A percentile compares a stretch with the other conserved stretches of the same genome.
Conservation (phyloP, 2,888 invertebrate species). For the Sminthurinus aureus region DNA sequence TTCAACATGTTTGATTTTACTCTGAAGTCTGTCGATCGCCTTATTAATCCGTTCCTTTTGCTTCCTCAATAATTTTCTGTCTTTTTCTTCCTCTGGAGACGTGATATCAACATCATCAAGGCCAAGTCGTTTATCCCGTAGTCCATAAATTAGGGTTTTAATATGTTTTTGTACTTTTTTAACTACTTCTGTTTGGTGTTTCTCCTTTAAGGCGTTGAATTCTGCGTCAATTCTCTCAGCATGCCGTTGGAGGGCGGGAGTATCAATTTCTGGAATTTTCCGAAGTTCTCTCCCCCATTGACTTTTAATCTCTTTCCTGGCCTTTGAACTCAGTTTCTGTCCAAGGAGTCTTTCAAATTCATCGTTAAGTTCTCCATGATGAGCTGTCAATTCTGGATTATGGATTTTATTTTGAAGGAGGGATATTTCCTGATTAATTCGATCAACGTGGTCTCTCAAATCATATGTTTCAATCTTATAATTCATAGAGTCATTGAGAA, state of each 20-base stretch:
- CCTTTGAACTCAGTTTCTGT: neutral
- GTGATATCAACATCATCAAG: neutral
- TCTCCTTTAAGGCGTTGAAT: neutral
- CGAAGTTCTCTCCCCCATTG: neutral
- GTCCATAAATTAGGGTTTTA: neutral
- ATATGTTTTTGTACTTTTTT: neutral
- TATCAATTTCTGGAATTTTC: neutral
- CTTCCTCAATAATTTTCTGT: neutral
- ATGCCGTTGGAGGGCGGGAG: neutral
- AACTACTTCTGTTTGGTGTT: neutral
- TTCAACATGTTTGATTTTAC: neutral
- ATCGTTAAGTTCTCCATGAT: neutral
- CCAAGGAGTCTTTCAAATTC: neutral
- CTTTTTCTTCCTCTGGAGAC: too few species aligned
- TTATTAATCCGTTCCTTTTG: neutral
- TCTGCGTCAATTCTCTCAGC: neutral
- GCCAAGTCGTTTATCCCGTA: neutral
- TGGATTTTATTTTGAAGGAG: neutral
- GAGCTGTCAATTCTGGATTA: neutral
- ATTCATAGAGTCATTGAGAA: neutral
- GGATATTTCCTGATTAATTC: neutral
- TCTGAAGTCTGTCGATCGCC: neutral
- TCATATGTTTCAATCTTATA: neutral
- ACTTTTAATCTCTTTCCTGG: neutral
- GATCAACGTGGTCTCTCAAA: neutral